Base-by-base conservation (phyloP, 2,113 vertebrate genomes). In the Aspiorhynchus laticeps region DNA sequence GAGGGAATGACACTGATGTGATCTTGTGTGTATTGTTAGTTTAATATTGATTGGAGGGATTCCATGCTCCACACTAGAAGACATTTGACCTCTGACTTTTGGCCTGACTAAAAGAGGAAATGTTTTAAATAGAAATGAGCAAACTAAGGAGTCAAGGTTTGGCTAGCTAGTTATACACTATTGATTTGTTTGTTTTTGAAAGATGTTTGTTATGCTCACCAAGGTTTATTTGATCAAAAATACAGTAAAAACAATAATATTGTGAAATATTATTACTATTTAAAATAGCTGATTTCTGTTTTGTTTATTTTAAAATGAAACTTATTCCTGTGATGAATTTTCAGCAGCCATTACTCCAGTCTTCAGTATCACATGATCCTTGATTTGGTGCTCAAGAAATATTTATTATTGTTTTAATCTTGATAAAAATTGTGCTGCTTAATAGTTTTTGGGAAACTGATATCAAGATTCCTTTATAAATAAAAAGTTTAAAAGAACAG, bases 1-100 rank as follows among this genome's bases (percentile, higher is more conserved):
- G 46, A 48, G 67, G 61, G 63, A 85, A 75, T 85, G 41, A 67
- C 43, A 17, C 12, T 31, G 56, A n/a, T 41, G 9, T 17, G 5
- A 73, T 77, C 73, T 48, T 65, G 81, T 48, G 43, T 59, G 21
- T 81, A 86, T 76, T 83, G 46, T 83, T 75, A 82, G 71, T 33
- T n/a, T 33, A 15, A 53, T 46, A 21, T 73, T 65, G 56, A 75
- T n/a, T 48, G 17, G 36, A 82, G 73, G 21, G 5, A 33, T 5
- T 12, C 2, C 5, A 26, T 83, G 43, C 21, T 56, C 2, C 51
- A 74, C 31, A 41, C n/a, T 8, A 56, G 48, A 56, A 33, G 69
- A 38, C 71, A 61, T 63, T 61, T 75, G 51, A 87, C 38, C 79
- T 15, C 12, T 75, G 69, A 76, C 69, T 71, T 87, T 82, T 48